Percentiles rank a stretch among this genome's conserved stretches.
phyloP scores from a whole-genome alignment of 1,140 invertebrate species.

The Atopsyche davidsoni region DNA sequence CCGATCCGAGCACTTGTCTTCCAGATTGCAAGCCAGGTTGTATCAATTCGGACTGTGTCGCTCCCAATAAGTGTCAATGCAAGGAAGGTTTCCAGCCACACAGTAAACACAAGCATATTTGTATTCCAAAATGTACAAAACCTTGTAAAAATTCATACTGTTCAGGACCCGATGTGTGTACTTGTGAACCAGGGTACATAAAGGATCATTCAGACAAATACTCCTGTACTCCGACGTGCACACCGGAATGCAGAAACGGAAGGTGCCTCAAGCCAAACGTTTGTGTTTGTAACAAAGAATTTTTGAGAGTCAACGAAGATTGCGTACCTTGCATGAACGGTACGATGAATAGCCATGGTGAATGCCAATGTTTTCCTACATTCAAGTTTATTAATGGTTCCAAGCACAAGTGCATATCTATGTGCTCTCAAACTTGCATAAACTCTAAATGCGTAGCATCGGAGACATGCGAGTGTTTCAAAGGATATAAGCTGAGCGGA shows the following conservation, averaged over 20 bases:
- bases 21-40: constrained; percentile 42
- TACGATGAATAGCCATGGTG: no score
- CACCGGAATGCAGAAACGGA: constrained; percentile 40
- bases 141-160: constrained; percentile 36
- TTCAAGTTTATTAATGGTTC: no score
- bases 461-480: constrained; percentile 36
- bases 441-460: constrained; percentile 37
- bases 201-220: background rate
- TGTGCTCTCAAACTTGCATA: constrained; percentile 27
- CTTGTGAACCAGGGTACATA: constrained; percentile 27
- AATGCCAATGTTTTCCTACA: no score
- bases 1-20: constrained; percentile 36
- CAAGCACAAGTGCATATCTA: no score
- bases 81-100: background rate
- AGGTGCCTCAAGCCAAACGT: constrained; percentile 41
- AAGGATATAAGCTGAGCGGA: constrained; percentile 25
- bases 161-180: constrained; percentile 40
- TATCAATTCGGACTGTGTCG: constrained; percentile 43
- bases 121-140: constrained; percentile 6
- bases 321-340: constrained; percentile 50
- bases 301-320: no score
- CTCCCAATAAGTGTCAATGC: constrained; percentile 45
- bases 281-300: constrained; percentile 1
- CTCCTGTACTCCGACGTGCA: constrained; percentile 40
- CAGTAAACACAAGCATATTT: constrained; percentile 3